phyloP scores from a whole-genome alignment of 2,797 vertebrate species.

The Coracias cyanogaster region DNA sequence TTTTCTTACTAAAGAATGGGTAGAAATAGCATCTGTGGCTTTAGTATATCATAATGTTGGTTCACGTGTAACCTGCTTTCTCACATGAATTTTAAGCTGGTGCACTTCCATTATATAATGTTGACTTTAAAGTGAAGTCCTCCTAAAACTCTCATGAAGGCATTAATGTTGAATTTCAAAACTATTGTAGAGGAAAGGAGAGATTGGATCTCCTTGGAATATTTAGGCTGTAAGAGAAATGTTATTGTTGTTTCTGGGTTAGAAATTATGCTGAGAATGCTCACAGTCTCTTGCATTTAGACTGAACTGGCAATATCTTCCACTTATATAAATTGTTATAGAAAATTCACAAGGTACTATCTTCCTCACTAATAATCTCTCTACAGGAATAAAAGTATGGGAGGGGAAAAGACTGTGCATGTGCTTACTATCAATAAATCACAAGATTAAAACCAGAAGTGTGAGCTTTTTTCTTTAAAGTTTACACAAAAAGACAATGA shows the following conservation, averaged over 20 bases:
- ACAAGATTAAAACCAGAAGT: background rate
- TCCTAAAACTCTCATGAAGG: constrained; percentile 13
- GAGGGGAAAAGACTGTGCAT: background rate
- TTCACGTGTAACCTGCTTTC: background rate
- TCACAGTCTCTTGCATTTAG: background rate
- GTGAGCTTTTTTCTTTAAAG: background rate
- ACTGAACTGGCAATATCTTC: background rate
- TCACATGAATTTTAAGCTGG: constrained; percentile 27
- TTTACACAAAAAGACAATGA: background rate
- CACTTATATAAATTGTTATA: background rate
- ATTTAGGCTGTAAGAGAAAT: background rate
- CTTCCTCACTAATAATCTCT: background rate
- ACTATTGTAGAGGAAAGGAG: background rate
- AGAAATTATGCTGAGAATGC: background rate
- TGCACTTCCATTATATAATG: background rate
- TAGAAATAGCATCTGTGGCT: background rate
- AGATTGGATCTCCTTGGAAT: background rate
- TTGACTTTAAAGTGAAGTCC: constrained; percentile 17
- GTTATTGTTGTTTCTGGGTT: background rate
- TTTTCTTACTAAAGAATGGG: background rate
- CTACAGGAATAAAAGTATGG: background rate
- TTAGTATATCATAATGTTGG: background rate
- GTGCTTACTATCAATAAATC: background rate
- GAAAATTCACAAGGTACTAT: background rate
- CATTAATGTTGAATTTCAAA: constrained; percentile 6